A percentile compares a stretch with the other conserved stretches of the same genome.
Conservation (phyloP, 2,797 vertebrate species). For the Phrynocephalus vlangalii region DNA sequence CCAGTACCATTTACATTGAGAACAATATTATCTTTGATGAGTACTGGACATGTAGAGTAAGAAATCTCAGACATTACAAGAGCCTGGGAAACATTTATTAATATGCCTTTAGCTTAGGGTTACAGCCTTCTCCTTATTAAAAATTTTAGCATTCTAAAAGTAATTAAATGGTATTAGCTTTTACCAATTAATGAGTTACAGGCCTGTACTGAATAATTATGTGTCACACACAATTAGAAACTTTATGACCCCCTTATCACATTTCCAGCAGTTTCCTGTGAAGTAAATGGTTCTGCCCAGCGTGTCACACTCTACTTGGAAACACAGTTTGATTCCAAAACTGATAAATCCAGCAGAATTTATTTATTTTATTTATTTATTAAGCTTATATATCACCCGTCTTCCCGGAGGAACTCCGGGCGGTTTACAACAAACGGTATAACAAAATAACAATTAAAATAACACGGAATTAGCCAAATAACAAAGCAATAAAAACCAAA, state of each 20-base stretch:
- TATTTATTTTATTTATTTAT: too few relatives aligned
- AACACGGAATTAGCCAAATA: too few relatives aligned
- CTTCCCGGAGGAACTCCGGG: too few relatives aligned
- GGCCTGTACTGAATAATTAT: neutral
- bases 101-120: neutral
- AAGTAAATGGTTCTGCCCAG: neutral
- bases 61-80: neutral
- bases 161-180: neutral
- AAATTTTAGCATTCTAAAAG: constrained; percentile 5
- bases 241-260: neutral
- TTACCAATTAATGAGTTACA: neutral
- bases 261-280: neutral
- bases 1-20: too few relatives aligned
- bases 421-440: too few relatives aligned
- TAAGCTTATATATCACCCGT: too few relatives aligned
- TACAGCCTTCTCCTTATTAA: constrained; percentile 4
- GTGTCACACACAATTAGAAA: neutral
- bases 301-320: neutral
- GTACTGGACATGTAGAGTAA: neutral
- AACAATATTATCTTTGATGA: too few relatives aligned
- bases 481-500: too few relatives aligned
- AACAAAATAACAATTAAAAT: too few relatives aligned
- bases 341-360: too few relatives aligned
- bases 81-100: neutral
- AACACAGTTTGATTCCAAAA: neutral